Evolutionary conservation across 2,113 vertebrate genomes (phyloP).

Genomic region (Lipophrys pholis): DNA sequence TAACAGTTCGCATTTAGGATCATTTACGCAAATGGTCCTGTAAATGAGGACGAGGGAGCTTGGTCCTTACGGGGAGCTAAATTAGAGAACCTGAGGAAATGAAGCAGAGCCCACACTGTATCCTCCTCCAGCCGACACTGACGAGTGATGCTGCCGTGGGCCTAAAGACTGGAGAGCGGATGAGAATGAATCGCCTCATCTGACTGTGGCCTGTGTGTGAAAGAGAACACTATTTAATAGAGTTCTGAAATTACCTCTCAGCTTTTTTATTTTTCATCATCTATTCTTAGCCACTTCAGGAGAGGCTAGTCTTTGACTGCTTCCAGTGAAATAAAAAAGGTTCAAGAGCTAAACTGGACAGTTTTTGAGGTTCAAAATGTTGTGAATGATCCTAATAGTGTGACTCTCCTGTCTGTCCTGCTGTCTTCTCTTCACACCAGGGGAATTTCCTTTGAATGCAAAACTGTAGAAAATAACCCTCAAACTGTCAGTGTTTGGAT

Average conservation of each 20-base stretch:
- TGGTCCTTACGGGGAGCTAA: slow-evolving; percentile 29
- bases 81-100: slow-evolving; percentile 45
- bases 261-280: slow-evolving; percentile 47
- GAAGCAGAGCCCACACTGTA: slow-evolving; percentile 28
- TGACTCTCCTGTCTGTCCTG: neutral
- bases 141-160: slow-evolving; percentile 14
- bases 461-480: slow-evolving; percentile 4
- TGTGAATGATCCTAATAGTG: slow-evolving; percentile 6
- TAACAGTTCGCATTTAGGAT: slow-evolving; percentile 27
- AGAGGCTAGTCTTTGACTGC: slow-evolving; percentile 38
- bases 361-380: slow-evolving; percentile 28
- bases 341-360: slow-evolving; percentile 39
- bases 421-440: neutral
- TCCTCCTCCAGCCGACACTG: slow-evolving; percentile 26
- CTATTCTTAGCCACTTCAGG: slow-evolving; percentile 53
- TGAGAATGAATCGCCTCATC: slow-evolving; percentile 44
- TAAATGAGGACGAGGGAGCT: slow-evolving; percentile 37
- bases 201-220: slow-evolving; percentile 26
- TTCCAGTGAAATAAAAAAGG: slow-evolving; percentile 21
- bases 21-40: slow-evolving; percentile 48
- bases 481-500: slow-evolving; percentile 23
- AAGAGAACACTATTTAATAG: slow-evolving; percentile 32
- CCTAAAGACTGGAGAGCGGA: slow-evolving; percentile 13
- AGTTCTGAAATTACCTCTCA: slow-evolving; percentile 38
- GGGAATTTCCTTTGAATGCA: slow-evolving; percentile 20